These are phyloP conservation scores for Halcyon chelicuti DNA, from an alignment of 2,797 vertebrate species.

Conservation along the genomic window DNA sequence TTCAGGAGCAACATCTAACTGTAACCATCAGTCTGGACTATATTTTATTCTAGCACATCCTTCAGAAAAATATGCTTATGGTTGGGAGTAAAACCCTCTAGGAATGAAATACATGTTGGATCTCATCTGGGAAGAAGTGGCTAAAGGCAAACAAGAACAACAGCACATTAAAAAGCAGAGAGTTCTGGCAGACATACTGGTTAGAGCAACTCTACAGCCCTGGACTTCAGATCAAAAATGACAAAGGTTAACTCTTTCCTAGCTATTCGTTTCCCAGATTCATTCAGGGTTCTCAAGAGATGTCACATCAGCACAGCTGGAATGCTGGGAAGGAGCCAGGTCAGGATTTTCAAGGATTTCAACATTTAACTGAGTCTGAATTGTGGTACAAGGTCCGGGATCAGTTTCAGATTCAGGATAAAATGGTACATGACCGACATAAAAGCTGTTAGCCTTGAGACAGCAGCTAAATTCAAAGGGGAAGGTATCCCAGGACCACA, in stretches of 20 bases:
- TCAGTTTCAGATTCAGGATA: neutral
- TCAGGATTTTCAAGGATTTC: neutral
- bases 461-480: neutral
- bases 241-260: neutral
- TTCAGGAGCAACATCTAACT: neutral
- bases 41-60: neutral
- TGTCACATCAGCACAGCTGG: neutral
- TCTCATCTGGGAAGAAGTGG: neutral
- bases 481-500: neutral
- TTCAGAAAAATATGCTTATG: slow-evolving; percentile 2
- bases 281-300: neutral
- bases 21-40: neutral
- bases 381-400: neutral
- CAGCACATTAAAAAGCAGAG: neutral
- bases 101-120: neutral
- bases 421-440: neutral
- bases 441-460: neutral
- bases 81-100: slow-evolving; percentile 19
- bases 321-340: neutral
- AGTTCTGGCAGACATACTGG: neutral
- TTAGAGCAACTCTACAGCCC: neutral
- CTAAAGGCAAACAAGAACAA: neutral
- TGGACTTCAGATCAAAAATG: neutral
- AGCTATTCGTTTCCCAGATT: neutral
- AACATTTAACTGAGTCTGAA: neutral